Conservation (phyloP, 2,888 invertebrate genomes). For the Polyploca ridens region DNA sequence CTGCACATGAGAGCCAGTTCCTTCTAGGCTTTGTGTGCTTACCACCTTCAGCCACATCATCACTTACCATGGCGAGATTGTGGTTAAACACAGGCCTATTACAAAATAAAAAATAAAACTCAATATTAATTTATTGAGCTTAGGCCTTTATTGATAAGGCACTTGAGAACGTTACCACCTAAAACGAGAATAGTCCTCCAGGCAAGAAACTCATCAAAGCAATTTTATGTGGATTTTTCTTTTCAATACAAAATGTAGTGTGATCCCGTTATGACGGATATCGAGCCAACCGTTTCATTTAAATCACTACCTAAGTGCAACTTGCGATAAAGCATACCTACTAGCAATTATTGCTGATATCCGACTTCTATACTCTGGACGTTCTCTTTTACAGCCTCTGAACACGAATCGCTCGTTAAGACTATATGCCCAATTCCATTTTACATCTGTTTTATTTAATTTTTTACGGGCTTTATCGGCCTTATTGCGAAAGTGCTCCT, state of each 20-base stretch:
- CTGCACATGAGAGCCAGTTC: no score
- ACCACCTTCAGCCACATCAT: no score
- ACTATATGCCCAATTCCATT: constrained; percentile 40
- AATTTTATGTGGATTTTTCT: no score
- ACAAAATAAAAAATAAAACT: no score
- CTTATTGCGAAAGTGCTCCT: constrained; percentile 34
- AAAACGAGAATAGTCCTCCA: no score
- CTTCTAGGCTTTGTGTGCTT: no score
- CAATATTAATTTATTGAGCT: no score
- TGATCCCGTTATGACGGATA: constrained; percentile 12
- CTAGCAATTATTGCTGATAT: constrained; percentile 40
- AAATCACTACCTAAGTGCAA: constrained; percentile 31
- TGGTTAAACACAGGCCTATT: no score
- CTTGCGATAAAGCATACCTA: constrained; percentile 27
- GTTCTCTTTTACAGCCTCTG: constrained; percentile 46
- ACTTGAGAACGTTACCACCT: no score
- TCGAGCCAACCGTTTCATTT: constrained; percentile 13
- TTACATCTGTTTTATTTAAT: constrained; percentile 37
- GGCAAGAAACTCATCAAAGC: no score
- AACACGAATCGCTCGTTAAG: constrained; percentile 49
- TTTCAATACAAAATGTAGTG: neutral
- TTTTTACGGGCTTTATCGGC: constrained; percentile 38
- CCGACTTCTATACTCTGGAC: constrained; percentile 26
- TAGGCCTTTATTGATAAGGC: no score
- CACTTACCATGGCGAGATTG: no score